Conservation (phyloP, 2,113 vertebrate genomes). For the Atrichornis clamosus region DNA sequence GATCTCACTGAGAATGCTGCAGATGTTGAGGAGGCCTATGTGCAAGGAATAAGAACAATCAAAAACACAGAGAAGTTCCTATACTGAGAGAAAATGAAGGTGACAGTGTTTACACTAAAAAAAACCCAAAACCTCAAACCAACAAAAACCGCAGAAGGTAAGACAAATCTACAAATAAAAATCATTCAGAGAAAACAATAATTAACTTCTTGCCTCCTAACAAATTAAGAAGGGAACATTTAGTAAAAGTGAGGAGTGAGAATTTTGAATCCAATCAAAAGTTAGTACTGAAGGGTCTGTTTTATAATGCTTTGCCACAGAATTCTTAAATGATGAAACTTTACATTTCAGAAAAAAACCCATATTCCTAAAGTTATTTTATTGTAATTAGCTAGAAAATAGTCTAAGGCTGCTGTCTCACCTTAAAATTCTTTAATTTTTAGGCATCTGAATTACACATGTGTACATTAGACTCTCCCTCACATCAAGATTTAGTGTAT, state of each 20-base stretch:
- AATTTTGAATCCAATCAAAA: background rate
- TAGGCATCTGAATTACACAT: background rate
- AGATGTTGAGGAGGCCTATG: background rate
- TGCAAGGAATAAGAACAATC: background rate
- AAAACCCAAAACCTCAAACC: background rate
- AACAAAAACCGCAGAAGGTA: background rate
- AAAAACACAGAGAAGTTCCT: background rate
- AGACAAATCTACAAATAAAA: background rate
- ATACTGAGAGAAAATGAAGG: background rate
- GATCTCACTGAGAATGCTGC: background rate
- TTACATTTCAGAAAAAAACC: background rate
- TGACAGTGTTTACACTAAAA: background rate
- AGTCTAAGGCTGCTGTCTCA: background rate
- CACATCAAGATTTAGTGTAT: background rate
- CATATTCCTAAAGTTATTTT: background rate
- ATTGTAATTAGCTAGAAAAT: background rate
- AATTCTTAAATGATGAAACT: background rate
- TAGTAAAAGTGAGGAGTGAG: background rate
- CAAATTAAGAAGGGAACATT: background rate
- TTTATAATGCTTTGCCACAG: background rate
- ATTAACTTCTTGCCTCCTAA: background rate
- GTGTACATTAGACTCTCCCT: background rate
- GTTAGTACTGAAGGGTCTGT: background rate
- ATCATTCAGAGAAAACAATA: background rate
- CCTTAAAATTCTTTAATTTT: background rate